Conservation (phyloP, 2,888 invertebrate species). For the Lasioglossum lativentre region DNA sequence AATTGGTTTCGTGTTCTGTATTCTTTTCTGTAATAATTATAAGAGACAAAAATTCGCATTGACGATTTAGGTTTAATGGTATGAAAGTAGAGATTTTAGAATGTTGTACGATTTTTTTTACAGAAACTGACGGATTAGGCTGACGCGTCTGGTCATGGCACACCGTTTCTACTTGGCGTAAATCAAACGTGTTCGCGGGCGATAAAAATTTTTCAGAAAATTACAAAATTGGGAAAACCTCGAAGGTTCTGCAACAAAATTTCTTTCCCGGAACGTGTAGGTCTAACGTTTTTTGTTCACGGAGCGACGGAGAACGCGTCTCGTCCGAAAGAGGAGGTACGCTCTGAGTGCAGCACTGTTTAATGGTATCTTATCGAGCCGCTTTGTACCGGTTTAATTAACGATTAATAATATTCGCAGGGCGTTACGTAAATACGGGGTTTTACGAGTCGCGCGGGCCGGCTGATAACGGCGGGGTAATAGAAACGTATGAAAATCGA, state of each 20-base stretch:
- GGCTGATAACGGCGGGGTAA: conserved; percentile 49
- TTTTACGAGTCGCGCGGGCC: conserved; percentile 51
- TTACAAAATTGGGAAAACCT: background rate
- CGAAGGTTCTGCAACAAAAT: no score
- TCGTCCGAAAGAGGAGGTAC: background rate
- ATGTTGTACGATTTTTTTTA: background rate
- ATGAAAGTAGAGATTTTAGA: background rate
- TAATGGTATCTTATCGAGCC: conserved; percentile 57
- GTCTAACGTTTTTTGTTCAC: background rate
- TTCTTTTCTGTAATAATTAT: no score
- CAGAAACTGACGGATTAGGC: background rate
- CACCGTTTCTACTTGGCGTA: background rate
- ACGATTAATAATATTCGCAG: conserved; percentile 61
- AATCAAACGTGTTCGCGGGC: background rate
- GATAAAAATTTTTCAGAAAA: background rate
- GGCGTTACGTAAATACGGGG: conserved; percentile 57
- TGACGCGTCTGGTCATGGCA: background rate
- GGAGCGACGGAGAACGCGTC: conserved; percentile 4
- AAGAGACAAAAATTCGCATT: no score
- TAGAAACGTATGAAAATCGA: conserved; percentile 62
- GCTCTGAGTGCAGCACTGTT: conserved; percentile 50
- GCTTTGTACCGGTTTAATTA: conserved; percentile 64
- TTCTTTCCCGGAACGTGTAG: no score
- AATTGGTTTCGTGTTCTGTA: background rate
- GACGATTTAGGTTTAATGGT: background rate